Conservation (phyloP, 1,140 invertebrate species). For the Drosophila melanica region DNA sequence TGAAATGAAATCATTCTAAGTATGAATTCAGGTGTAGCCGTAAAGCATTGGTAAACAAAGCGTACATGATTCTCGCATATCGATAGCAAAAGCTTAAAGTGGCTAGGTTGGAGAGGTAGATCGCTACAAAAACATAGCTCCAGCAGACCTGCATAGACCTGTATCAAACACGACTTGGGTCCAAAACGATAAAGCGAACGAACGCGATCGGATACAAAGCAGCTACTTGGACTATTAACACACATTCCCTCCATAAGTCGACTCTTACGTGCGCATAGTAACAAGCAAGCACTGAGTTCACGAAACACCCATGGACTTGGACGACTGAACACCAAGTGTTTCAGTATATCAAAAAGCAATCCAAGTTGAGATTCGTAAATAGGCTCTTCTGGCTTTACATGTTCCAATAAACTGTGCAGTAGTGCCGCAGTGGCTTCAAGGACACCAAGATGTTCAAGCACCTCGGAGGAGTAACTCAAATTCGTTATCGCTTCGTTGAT, state of each 20-base stretch:
- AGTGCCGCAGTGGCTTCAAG: slow-evolving; percentile 60
- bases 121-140: slow-evolving; percentile 67
- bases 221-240: slow-evolving; percentile 49
- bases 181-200: slow-evolving; percentile 67
- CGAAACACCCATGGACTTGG: slow-evolving; percentile 72
- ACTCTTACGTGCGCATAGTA: slow-evolving; percentile 38
- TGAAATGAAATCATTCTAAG: slow-evolving; percentile 57
- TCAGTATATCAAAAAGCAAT: slow-evolving; percentile 58
- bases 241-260: slow-evolving; percentile 56
- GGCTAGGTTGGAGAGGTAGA: slow-evolving; percentile 29
- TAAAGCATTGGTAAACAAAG: slow-evolving; percentile 71
- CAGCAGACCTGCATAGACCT: slow-evolving; percentile 72
- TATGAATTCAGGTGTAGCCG: slow-evolving; percentile 65
- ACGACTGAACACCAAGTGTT: slow-evolving; percentile 67
- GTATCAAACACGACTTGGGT: slow-evolving; percentile 68
- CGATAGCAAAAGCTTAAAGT: slow-evolving; percentile 58
- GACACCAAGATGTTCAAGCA: slow-evolving; percentile 64
- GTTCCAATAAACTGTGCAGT: slow-evolving; percentile 50
- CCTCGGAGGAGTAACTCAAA: slow-evolving; percentile 66
- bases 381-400: not conserved
- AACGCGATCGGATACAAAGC: slow-evolving; percentile 69
- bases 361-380: slow-evolving; percentile 6
- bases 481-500: slow-evolving; percentile 57
- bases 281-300: slow-evolving; percentile 61
- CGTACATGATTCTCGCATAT: slow-evolving; percentile 70